Conservation (phyloP, 2,113 vertebrate genomes). For the Dasypus novemcinctus region DNA sequence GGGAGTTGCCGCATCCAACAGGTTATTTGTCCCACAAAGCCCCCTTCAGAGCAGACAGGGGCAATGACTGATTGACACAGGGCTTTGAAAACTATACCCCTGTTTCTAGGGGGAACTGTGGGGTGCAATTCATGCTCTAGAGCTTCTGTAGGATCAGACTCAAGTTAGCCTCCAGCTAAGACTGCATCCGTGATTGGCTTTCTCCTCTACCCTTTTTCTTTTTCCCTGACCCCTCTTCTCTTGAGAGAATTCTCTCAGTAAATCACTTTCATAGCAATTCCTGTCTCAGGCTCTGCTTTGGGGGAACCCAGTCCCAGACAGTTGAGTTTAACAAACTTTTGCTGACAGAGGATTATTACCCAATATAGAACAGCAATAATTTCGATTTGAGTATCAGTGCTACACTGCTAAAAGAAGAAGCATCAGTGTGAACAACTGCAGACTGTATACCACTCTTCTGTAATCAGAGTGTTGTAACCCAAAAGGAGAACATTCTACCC, state of each 20-base stretch:
- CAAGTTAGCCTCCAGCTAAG: not conserved
- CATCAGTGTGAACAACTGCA: fast-evolving
- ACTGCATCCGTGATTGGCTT: not conserved
- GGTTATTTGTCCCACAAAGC: not conserved
- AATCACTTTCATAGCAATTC: not conserved
- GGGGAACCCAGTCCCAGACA: not conserved
- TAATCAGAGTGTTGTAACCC: not conserved
- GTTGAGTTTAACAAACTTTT: not conserved
- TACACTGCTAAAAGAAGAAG: not conserved
- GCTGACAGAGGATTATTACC: not conserved
- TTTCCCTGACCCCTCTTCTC: not conserved
- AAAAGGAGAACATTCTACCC: not conserved
- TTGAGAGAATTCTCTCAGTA: not conserved
- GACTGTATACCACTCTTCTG: not conserved
- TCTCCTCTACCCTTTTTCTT: no score
- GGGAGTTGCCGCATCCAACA: not conserved
- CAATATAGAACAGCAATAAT: not conserved
- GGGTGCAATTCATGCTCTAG: not conserved
- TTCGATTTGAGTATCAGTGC: not conserved
- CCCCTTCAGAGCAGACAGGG: not conserved
- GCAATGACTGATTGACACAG: not conserved
- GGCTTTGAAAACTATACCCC: not conserved
- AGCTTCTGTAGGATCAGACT: not conserved
- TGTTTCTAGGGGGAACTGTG: not conserved
- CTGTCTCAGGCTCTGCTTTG: not conserved